Evolutionary conservation across 2,888 invertebrate genomes (phyloP), one percentile per base, ranked within the genome.

Genomic region (Margaritifera margaritifera): DNA sequence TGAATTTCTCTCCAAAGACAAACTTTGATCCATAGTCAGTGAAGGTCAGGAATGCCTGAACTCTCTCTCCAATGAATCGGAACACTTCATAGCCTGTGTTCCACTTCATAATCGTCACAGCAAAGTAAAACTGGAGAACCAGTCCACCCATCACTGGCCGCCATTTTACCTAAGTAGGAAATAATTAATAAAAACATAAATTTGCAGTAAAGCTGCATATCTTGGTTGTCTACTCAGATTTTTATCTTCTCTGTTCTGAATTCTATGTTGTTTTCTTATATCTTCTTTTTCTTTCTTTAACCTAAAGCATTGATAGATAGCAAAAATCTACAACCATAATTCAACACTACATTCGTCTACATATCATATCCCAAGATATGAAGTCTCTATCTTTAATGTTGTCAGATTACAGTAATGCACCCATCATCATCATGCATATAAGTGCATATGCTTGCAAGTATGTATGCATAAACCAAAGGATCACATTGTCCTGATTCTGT

Each of bases 71-170:
- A 63, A 94, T 89, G 84, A 94, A 94, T 64, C 92, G 87, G 76
- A 96, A 92, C 6, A 95, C 93, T 0, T 90, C 86, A 58, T 95
- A 91, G 0, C 98, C 98, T 1, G 93, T 91, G 2, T 93, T 91
- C 96, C 96, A 96, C 71, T 96, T 92, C 75, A 98, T 94, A 72
- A 96, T 95, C 27, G 97, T 80, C 1, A 98, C 84, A 0, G 96
- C 98, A 69, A 98, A 93, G 5, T 93, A 69, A 84, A 98, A 95
- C 91, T 99, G 98, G 11, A 97, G 90, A 0, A 93, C 90, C 25
- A 97, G 90, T 0, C 97, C 98, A 84, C 93, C 93, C 25, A 94
- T 84, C 0, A 98, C 95, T 0, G 94, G 93, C 6, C 94, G 92
- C 97, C 97, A 90, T 25, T 85, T 85, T 6, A 91, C 88, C 90